These are phyloP conservation scores for Turritopsis rubra DNA, from an alignment of 30 jellyfish, hydroid and myxozoan genomes.

Conservation along the genomic window DNA sequence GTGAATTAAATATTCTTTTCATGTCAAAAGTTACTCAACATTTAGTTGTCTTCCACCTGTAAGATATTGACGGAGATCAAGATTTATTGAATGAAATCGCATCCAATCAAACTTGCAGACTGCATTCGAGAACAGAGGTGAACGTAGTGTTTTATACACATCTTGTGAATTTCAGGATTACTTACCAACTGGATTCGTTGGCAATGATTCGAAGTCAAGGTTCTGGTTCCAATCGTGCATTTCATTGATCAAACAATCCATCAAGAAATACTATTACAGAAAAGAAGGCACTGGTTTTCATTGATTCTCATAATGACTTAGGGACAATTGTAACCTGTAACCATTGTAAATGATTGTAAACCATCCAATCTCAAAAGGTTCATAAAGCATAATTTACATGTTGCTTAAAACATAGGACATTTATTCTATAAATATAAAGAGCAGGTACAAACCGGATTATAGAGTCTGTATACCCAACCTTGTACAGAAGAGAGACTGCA, in stretches of 20 bases:
- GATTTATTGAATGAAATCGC: too few species aligned
- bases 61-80: too few species aligned
- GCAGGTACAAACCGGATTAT: conserved; percentile 62
- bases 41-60: too few species aligned
- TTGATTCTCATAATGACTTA: too few species aligned
- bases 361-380: too few species aligned
- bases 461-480: conserved; percentile 71
- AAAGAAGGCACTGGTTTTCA: background rate
- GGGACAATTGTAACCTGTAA: too few species aligned
- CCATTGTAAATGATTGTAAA: too few species aligned
- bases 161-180: background rate
- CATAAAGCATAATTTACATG: too few species aligned
- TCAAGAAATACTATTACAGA: conserved; percentile 39
- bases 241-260: conserved; percentile 65
- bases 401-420: too few species aligned
- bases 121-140: conserved; percentile 69
- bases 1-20: background rate
- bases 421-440: background rate
- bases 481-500: conserved; percentile 60
- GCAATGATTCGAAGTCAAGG: conserved; percentile 40
- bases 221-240: conserved; percentile 68
- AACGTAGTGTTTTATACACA: too few species aligned
- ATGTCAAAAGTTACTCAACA: too few species aligned
- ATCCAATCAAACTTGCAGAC: too few species aligned
- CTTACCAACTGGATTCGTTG: conserved; percentile 85